These are phyloP conservation scores for Thalassoma bifasciatum DNA, from an alignment of 2,113 vertebrate genomes.

Conservation along the genomic window DNA sequence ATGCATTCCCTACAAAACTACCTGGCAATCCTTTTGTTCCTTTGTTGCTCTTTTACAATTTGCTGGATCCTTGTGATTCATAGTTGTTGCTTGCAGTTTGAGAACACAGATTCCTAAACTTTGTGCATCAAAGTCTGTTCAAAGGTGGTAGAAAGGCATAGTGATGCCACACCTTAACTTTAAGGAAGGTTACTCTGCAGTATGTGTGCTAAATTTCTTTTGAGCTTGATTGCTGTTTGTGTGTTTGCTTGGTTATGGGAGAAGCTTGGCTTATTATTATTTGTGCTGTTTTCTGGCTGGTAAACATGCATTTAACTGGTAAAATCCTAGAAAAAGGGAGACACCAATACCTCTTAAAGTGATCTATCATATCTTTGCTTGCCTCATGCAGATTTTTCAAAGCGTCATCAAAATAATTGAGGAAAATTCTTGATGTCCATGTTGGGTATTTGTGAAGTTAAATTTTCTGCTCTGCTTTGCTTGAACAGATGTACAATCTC, in stretches of 20 bases:
- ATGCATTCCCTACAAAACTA: constrained; percentile 2
- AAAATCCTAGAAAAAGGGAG: not conserved
- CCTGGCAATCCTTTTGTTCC: not conserved
- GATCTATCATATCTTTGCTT: not conserved
- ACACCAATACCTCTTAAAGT: constrained; percentile 1
- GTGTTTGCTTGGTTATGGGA: not conserved
- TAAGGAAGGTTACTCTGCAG: not conserved
- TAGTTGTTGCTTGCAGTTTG: constrained; percentile 17
- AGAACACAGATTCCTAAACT: constrained; percentile 13
- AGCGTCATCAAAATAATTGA: too few species aligned
- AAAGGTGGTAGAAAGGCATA: not conserved
- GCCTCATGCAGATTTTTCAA: too few species aligned
- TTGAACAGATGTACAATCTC: constrained; percentile 11
- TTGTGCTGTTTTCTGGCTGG: constrained; percentile 15
- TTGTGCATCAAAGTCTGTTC: constrained; percentile 4
- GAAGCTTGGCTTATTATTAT: not conserved
- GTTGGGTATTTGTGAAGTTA: not conserved
- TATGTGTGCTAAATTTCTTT: not conserved
- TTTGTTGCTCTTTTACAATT: not conserved
- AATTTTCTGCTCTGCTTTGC: not conserved
- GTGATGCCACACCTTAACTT: not conserved
- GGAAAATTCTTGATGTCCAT: not conserved
- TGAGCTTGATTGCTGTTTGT: constrained; percentile 1
- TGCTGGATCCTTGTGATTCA: constrained; percentile 8
- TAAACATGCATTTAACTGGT: not conserved